Percentiles rank a stretch among this genome's conserved stretches.
phyloP scores from a whole-genome alignment of 2,797 vertebrate genomes.

The Buceros bicornis region DNA sequence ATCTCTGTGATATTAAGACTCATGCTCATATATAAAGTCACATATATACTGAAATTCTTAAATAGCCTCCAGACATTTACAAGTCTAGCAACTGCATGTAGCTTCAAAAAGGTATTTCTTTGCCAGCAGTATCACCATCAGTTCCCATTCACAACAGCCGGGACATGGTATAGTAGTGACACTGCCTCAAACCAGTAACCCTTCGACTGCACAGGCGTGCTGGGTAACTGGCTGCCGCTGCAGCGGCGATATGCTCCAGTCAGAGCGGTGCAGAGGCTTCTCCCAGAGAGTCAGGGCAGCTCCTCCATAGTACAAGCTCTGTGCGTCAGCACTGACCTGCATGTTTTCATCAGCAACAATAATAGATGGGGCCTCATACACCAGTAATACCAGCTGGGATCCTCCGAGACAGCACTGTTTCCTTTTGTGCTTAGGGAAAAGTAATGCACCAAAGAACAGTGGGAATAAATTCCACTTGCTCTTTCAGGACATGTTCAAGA shows the following conservation, averaged over 20 bases:
- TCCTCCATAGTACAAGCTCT: background rate
- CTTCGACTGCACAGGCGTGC: background rate
- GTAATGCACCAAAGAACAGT: background rate
- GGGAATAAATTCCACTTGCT: constrained; percentile 28
- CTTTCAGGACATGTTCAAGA: constrained; percentile 8
- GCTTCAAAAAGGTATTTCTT: background rate
- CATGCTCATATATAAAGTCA: background rate
- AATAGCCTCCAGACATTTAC: background rate
- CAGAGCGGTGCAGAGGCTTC: background rate
- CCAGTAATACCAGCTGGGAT: background rate
- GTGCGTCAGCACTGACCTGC: constrained; percentile 17
- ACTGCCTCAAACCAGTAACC: background rate
- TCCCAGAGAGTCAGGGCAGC: background rate
- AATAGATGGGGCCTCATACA: background rate
- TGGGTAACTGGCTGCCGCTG: constrained; percentile 10
- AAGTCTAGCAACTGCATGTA: background rate
- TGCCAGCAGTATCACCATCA: background rate
- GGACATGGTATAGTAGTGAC: background rate
- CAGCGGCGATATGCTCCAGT: background rate
- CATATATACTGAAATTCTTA: background rate
- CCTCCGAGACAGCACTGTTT: background rate
- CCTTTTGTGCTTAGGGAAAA: constrained; percentile 1
- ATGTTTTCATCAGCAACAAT: background rate
- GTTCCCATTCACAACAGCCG: constrained; percentile 41
- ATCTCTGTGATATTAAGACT: background rate